These are phyloP conservation scores for Trileptium ribeirensis DNA, from an alignment of 2,888 invertebrate genomes.

Conservation along the genomic window DNA sequence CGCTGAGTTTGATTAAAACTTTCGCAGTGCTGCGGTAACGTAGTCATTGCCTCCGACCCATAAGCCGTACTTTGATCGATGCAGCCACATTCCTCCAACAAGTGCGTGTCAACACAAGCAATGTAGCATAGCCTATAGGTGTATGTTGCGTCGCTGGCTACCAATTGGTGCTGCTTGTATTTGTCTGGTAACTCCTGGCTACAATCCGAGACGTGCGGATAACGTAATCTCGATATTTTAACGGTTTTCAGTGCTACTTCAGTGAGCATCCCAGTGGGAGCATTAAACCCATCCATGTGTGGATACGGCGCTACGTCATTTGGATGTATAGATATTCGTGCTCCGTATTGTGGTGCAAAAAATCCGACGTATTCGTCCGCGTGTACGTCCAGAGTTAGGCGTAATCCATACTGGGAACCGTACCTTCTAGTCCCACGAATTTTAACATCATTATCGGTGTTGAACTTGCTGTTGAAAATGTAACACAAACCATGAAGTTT, in stretches of 20 bases:
- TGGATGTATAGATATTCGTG: conserved; percentile 39
- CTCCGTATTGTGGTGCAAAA: conserved; percentile 39
- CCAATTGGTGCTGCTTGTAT: neutral
- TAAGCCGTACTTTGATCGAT: neutral
- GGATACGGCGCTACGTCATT: conserved; percentile 37
- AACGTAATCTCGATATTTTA: neutral
- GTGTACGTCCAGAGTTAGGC: conserved; percentile 41
- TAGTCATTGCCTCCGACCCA: neutral
- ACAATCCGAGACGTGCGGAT: conserved; percentile 1
- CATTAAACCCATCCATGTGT: conserved; percentile 39
- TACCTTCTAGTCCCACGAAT: neutral
- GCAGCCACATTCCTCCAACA: neutral
- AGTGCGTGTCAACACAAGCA: neutral
- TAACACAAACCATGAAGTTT: conserved; percentile 36
- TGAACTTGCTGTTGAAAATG: conserved; percentile 31
- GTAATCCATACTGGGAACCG: conserved; percentile 33
- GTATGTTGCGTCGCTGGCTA: neutral
- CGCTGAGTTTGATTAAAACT: neutral
- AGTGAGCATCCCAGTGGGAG: conserved; percentile 36
- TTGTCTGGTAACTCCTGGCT: neutral
- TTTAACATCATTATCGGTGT: neutral
- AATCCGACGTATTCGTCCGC: conserved; percentile 40
- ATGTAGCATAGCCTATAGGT: neutral
- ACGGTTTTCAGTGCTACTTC: neutral
- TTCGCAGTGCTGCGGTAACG: neutral